Evolutionary conservation across 2,797 vertebrate species (phyloP), one percentile per base, ranked within the genome.

Genomic region (Myotis planiceps): DNA sequence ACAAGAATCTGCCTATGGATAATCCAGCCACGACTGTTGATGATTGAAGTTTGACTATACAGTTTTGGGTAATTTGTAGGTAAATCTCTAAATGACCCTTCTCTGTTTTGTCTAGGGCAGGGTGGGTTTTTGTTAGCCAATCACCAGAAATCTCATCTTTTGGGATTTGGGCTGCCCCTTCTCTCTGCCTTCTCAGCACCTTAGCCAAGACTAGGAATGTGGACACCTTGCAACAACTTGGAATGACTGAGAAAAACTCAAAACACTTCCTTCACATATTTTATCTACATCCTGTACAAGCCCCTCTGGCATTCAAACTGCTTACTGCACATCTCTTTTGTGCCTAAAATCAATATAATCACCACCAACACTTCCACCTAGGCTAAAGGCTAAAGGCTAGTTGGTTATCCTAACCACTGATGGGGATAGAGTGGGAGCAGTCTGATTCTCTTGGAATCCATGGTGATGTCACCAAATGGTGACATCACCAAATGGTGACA

Each of bases 51-150:
- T 51, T 75, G 68, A 7, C 12, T 45, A 55, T 16, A 21, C 76
- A 55, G 42, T 60, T 83, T 32, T 53, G 37, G 25, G 37, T 69
- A 34, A 39, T 79, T 45, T 84, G 42, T 15, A 63, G 65, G 69
- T 76, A 80, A 32, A 71, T 81, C 29, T 91, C 58, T 13, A 0
- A 6, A n/a, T 10, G 86, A 66, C 3, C 32, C 27, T 16, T 74
- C 39, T 42, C 66, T 66, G n/a, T 39, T 85, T 76, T 34, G 39
- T 32, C 32, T 32, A 1, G 32, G 53, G n/a, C n/a, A 39, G 37
- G 88, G 39, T 92, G 76, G 83, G 32, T 45, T 92, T 92, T 71
- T 80, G 58, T 88, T 34, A 90, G 37, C 32, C 74, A 66, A n/a
- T 58, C 16, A 10, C 27, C 39, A 93, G 71, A 60, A 79, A 49